Percentiles rank a stretch among this genome's conserved stretches.
Evolutionary conservation across 2,797 vertebrate species (phyloP).

Genomic region (Hybognathus amarus): DNA sequence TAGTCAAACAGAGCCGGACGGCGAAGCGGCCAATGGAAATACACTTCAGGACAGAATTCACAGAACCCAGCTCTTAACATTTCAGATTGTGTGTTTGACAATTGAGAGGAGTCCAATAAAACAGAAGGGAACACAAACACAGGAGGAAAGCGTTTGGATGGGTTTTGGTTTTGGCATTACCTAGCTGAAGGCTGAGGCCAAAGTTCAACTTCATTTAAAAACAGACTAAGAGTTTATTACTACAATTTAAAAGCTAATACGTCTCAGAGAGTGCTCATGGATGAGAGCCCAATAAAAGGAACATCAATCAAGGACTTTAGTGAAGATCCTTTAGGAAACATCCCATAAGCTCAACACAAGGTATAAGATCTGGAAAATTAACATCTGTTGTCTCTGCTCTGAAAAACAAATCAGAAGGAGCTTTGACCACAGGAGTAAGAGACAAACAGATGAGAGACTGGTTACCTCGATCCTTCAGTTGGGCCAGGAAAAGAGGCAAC

Average conservation of each 20-base stretch:
- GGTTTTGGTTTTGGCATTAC: slow-evolving; percentile 27
- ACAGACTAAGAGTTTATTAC: slow-evolving; percentile 31
- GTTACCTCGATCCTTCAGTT: slow-evolving; percentile 88
- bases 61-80: slow-evolving; percentile 48
- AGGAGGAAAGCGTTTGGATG: slow-evolving; percentile 46
- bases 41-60: slow-evolving; percentile 41
- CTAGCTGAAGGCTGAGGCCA: slow-evolving; percentile 12
- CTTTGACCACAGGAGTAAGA: slow-evolving; percentile 9
- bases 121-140: slow-evolving; percentile 50
- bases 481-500: slow-evolving; percentile 86
- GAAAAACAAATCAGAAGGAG: not conserved
- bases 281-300: not conserved
- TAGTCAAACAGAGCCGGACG: slow-evolving; percentile 42
- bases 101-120: slow-evolving; percentile 53
- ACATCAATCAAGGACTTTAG: slow-evolving; percentile 8
- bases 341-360: not conserved
- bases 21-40: slow-evolving; percentile 52
- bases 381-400: not conserved
- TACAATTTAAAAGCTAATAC: slow-evolving; percentile 11
- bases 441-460: not conserved
- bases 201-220: slow-evolving; percentile 45
- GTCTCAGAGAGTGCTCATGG: not conserved
- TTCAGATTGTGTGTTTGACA: slow-evolving; percentile 56
- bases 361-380: slow-evolving; percentile 21
- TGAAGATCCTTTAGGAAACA: slow-evolving; percentile 10